Base-by-base conservation (phyloP, 2,888 invertebrate genomes). In the Ophion obscuratus region DNA sequence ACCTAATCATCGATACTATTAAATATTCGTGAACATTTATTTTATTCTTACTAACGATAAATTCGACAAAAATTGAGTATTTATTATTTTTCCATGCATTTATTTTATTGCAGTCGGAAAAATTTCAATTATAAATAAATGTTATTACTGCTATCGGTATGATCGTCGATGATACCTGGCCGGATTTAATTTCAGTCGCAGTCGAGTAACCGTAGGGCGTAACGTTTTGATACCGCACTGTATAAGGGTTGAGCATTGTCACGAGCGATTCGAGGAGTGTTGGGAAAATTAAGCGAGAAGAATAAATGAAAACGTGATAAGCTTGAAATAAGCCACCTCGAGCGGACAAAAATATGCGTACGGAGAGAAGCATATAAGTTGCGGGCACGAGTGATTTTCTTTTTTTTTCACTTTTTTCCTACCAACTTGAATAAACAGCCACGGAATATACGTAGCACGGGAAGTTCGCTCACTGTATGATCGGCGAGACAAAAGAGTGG, bases 401-500 rank as follows among this genome's bases (percentile, higher is more conserved):
- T 61, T 73, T 68, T 67, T 81, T 75, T 81, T 68, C 67, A 47
- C 47, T 75, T 68, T 68, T 81, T 81, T 81, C 61, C 44, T 67
- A 59, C 40, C 57, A 40, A 31, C 20, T 67, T 40, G 81, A 81
- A 61, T 75, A 81, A 81, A 81, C 74, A 53, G 73, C 66, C 24
- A 24, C n/a, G 44, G 44, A 24, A 66, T 59, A 67, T 66, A 68
- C 53, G 66, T 36, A 74, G 57, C 10, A 9, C 40, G 40, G 17
- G 64, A 53, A 71, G 71, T 44, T 57, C 67, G 47, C 59, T 27
- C 9, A n/a, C 53, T 76, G 61, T 80, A 68, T 57, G 81, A 57
- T 83, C 53, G 17, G 62, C 64, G 80, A 81, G 83, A 85, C 80
- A 86, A 83, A 86, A 83, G 83, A 86, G 83, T 81, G 77, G 88